Base-by-base conservation (phyloP, 2,113 vertebrate genomes). In the Sphyrna mokarran region DNA sequence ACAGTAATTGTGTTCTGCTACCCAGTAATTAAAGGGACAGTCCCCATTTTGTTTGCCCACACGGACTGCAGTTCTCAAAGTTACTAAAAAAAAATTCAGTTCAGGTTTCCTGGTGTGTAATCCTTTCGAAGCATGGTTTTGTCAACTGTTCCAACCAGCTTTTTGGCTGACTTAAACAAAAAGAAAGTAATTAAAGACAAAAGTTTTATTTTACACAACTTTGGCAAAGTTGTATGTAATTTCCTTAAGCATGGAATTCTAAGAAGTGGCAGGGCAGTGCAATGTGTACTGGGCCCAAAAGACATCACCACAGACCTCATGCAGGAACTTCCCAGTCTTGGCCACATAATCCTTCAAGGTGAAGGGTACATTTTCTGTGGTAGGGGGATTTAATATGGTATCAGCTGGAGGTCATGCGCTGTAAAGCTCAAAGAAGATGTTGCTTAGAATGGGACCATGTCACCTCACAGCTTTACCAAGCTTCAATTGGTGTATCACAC, bases 1-100 rank as follows among this genome's bases (percentile, higher is more conserved):
- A 98, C 98, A 98, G 97, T 98, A 98, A 98, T 98, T 98, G 98
- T 98, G 98, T 98, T 98, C 97, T 98, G 97, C 97, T 98, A 97
- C 97, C 97, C 98, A 98, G 97, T 98, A 98, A 98, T 98, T 98
- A 98, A 97, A 98, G 98, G 97, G 97, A 97, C 97, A 98, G 68
- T 48, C 23, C n/a, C 68, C 93, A 72, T 95, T 94, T 95, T 95
- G 68, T 95, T 95, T 69, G 93, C 68, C 68, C 26, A 58, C 48
- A 58, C 86, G 58, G 48, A 29, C 23, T 43, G 40, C 66, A 68
- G 90, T 68, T 94, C 68, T 68, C 90, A 95, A 72, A 95, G 37
- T 70, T 70, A 72, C 66, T 43, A 43, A 70, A 69, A 48, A 68
- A 86, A 26, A 48, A 94, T 26, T 23, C 22, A 48, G 69, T 43